Conservation (phyloP, 1,140 invertebrate genomes). For the fruit fly (Drosophila melanogaster) region DNA sequence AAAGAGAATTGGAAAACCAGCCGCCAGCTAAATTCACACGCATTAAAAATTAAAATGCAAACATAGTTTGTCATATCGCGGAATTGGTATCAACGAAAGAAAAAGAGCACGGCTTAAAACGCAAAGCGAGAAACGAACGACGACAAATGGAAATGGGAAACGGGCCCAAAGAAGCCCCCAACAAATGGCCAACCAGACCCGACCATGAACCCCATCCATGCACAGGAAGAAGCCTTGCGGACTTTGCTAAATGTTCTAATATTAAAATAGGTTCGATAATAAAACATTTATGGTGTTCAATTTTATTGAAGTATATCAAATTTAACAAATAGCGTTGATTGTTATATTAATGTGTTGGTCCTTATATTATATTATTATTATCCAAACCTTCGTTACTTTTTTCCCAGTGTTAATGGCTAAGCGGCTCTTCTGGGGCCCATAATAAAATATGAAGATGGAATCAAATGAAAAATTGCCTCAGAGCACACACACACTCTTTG, state of each 20-base stretch:
- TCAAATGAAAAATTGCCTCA: slow-evolving; percentile 84
- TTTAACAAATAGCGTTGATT: no score
- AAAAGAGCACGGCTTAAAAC: slow-evolving; percentile 16
- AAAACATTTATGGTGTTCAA: not conserved
- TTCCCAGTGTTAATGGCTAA: slow-evolving; percentile 12
- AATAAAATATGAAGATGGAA: slow-evolving; percentile 84
- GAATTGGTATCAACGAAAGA: slow-evolving; percentile 75
- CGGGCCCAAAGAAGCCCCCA: slow-evolving; percentile 33
- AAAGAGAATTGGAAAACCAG: slow-evolving; percentile 25
- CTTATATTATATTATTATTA: not conserved
- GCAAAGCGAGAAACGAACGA: slow-evolving; percentile 37
- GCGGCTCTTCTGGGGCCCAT: slow-evolving; percentile 52
- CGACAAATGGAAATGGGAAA: slow-evolving; percentile 75
- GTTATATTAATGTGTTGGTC: no score
- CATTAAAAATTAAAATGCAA: slow-evolving; percentile 84
- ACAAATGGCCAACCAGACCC: slow-evolving; percentile 21
- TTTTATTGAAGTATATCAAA: no score
- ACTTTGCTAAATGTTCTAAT: fast-evolving
- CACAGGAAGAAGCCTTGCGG: not conserved
- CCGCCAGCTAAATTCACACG: slow-evolving; percentile 83
- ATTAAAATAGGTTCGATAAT: no score
- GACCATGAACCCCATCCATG: slow-evolving; percentile 32
- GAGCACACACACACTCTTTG: slow-evolving; percentile 63
- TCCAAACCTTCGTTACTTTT: not conserved
- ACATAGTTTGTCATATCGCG: slow-evolving; percentile 82